A percentile compares a stretch with the other conserved stretches of the same genome.
Evolutionary conservation across 2,888 invertebrate species (phyloP).

Genomic region (Noctua comes): DNA sequence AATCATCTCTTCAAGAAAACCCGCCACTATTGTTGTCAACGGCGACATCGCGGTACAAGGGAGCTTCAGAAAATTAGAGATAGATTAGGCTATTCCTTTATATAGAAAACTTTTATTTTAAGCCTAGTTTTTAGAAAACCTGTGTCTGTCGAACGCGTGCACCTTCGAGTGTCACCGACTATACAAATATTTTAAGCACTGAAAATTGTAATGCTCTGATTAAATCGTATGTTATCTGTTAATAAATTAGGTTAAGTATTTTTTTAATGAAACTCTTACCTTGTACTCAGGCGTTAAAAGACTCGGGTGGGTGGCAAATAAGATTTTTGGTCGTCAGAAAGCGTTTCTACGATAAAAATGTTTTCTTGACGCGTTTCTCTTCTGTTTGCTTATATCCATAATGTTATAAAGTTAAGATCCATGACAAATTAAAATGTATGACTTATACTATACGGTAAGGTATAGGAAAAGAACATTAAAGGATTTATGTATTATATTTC

Average conservation of each 20-base stretch:
- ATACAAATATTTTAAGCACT: conserved; percentile 50
- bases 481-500: conserved; percentile 6
- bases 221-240: conserved; percentile 25
- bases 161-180: conserved; percentile 11
- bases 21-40: conserved; percentile 74
- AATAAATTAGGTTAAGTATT: conserved; percentile 30
- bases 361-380: conserved; percentile 9
- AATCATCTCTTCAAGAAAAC: conserved; percentile 79
- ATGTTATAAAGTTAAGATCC: conserved; percentile 36
- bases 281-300: conserved; percentile 10
- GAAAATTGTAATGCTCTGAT: conserved; percentile 42
- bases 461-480: conserved; percentile 43
- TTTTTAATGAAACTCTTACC: conserved; percentile 19
- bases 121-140: conserved; percentile 27
- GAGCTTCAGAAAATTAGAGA: conserved; percentile 93
- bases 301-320: conserved; percentile 30
- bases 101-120: conserved; percentile 35
- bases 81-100: conserved; percentile 86
- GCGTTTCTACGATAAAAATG: neutral
- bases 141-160: conserved; percentile 16
- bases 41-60: conserved; percentile 87
- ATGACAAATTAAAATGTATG: conserved; percentile 48
- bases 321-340: neutral
- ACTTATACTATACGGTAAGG: conserved; percentile 27
- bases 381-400: conserved; percentile 16